Evolutionary conservation across 2,113 vertebrate species (phyloP).

Genomic region (pig (Sus scrofa)): DNA sequence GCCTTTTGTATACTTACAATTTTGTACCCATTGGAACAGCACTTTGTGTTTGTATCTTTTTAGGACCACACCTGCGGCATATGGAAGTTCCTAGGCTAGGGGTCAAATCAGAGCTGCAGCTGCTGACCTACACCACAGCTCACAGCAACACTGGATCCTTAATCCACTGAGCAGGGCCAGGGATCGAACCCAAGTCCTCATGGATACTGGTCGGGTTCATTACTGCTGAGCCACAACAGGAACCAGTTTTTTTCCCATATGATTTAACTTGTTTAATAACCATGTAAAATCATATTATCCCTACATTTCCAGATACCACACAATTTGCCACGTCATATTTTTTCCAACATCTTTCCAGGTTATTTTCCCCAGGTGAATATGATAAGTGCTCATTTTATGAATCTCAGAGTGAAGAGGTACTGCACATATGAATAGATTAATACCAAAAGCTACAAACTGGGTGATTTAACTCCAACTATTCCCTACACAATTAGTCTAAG

Average conservation of each 20-base stretch:
- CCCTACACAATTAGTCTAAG: neutral
- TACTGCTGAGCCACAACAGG: too few relatives aligned
- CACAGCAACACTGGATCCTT: too few relatives aligned
- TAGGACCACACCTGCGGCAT: too few relatives aligned
- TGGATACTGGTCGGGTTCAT: too few relatives aligned
- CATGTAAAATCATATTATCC: neutral
- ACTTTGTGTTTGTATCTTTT: neutral
- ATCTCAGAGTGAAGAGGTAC: neutral
- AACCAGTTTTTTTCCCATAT: neutral
- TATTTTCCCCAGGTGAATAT: neutral
- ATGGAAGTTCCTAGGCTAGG: too few relatives aligned
- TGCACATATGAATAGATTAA: neutral
- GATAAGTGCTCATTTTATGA: neutral
- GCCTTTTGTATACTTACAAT: neutral
- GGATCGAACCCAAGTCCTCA: too few relatives aligned
- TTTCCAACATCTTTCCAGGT: neutral
- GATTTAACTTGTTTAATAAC: neutral
- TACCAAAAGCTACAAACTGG: neutral
- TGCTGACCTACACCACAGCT: too few relatives aligned
- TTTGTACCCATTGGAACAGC: neutral
- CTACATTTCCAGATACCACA: neutral
- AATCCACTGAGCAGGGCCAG: too few relatives aligned
- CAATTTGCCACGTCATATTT: neutral
- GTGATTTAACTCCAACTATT: neutral
- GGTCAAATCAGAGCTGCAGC: too few relatives aligned